Percentiles rank a stretch among this genome's conserved stretches.
phyloP scores from a whole-genome alignment of 2,797 vertebrate genomes.

The Myiotriccus ornatus region DNA sequence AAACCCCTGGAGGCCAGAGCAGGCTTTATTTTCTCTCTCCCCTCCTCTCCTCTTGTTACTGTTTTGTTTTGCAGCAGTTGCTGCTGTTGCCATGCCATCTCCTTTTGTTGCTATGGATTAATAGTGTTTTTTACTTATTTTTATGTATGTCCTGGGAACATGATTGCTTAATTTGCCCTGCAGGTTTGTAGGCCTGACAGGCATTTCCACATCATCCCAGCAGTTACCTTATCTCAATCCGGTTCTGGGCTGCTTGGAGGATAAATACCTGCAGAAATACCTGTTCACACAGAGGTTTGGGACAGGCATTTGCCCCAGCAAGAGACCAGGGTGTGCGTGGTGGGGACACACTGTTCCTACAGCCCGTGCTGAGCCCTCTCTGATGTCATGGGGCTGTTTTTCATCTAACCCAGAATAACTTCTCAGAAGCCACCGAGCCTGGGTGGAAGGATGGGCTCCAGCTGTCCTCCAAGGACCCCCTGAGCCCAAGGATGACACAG shows the following conservation, averaged over 20 bases:
- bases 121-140: constrained; percentile 59
- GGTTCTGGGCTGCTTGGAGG: constrained; percentile 15
- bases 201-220: not conserved
- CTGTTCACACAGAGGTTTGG: not conserved
- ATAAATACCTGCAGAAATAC: constrained; percentile 35
- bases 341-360: not conserved
- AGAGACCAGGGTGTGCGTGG: not conserved
- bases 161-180: constrained; percentile 48
- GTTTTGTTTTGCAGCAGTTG: constrained; percentile 55
- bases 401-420: not conserved
- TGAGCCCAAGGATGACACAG: not conserved
- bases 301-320: not conserved
- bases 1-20: not conserved
- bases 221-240: not conserved
- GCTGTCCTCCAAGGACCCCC: not conserved
- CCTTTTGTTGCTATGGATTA: constrained; percentile 65
- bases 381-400: not conserved
- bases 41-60: not conserved
- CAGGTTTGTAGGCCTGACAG: constrained; percentile 13
- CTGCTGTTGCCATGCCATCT: constrained; percentile 60
- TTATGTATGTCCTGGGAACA: constrained; percentile 64
- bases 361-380: not conserved
- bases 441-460: not conserved
- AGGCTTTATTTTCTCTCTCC: not conserved
- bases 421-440: not conserved